phyloP scores from a whole-genome alignment of 2,797 vertebrate species.

The Dryobates pubescens region DNA sequence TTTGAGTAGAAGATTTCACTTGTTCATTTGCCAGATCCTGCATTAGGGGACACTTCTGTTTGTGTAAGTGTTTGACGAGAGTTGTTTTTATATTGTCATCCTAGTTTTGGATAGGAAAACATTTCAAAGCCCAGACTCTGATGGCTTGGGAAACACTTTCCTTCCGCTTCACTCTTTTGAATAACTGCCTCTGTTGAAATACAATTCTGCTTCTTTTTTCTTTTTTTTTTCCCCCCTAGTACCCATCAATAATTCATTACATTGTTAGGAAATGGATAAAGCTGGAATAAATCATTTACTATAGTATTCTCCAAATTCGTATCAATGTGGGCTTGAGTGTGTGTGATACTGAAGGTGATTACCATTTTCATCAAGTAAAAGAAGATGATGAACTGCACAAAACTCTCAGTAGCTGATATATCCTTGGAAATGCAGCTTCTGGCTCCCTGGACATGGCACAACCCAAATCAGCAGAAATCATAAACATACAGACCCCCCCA shows the following conservation, averaged over 20 bases:
- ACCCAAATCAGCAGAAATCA: neutral
- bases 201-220: constrained; percentile 21
- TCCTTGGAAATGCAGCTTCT: neutral
- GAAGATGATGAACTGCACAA: neutral
- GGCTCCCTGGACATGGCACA: neutral
- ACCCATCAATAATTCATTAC: constrained; percentile 60
- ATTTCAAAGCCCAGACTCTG: constrained; percentile 41
- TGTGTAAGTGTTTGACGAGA: constrained; percentile 12
- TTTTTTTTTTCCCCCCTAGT: constrained; percentile 46
- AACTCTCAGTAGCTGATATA: neutral
- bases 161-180: constrained; percentile 41
- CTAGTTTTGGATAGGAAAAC: constrained; percentile 58
- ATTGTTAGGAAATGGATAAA: constrained; percentile 61
- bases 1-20: neutral
- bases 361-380: neutral
- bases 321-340: neutral
- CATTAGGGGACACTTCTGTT: neutral
- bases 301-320: constrained; percentile 40
- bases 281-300: constrained; percentile 54
- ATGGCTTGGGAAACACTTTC: constrained; percentile 45
- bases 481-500: neutral
- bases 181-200: constrained; percentile 30
- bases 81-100: constrained; percentile 43
- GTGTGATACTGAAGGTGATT: neutral
- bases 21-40: neutral